Evolutionary conservation across 2,888 invertebrate genomes (phyloP).

Genomic region (Callosobruchus maculatus): DNA sequence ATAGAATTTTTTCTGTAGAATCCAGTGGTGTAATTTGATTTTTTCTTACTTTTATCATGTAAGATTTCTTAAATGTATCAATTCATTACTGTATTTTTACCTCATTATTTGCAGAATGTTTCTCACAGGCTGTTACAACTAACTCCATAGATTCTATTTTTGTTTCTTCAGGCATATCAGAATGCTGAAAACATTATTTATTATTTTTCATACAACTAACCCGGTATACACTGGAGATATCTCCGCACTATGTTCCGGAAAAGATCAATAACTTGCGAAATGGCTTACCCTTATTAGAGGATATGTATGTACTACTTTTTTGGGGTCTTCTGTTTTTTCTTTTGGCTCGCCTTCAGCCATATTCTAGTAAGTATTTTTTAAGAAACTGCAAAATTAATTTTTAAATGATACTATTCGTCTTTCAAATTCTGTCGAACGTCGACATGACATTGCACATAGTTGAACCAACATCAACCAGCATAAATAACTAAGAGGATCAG

Average conservation of each 20-base stretch:
- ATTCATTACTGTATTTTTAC: no score
- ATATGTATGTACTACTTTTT: slow-evolving; percentile 33
- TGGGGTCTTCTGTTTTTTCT: slow-evolving; percentile 27
- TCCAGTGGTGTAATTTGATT: no score
- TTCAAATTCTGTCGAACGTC: neutral
- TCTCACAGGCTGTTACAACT: slow-evolving; percentile 91
- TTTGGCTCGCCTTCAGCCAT: slow-evolving; percentile 31
- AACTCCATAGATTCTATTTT: slow-evolving; percentile 85
- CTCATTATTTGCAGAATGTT: slow-evolving; percentile 81
- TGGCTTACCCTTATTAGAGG: slow-evolving; percentile 34
- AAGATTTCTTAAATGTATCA: no score
- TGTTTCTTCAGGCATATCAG: slow-evolving; percentile 94
- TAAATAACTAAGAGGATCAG: neutral
- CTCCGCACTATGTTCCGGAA: neutral
- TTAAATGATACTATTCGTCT: neutral
- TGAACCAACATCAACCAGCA: neutral
- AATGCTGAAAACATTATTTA: slow-evolving; percentile 59
- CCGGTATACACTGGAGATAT: neutral
- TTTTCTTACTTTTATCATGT: no score
- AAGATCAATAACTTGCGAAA: slow-evolving; percentile 22
- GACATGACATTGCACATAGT: neutral
- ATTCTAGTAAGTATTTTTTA: neutral
- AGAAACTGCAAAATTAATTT: neutral
- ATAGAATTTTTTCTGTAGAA: no score
- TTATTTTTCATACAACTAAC: neutral